phyloP scores from a whole-genome alignment of 2,888 invertebrate genomes.

The Amiota mariae region DNA sequence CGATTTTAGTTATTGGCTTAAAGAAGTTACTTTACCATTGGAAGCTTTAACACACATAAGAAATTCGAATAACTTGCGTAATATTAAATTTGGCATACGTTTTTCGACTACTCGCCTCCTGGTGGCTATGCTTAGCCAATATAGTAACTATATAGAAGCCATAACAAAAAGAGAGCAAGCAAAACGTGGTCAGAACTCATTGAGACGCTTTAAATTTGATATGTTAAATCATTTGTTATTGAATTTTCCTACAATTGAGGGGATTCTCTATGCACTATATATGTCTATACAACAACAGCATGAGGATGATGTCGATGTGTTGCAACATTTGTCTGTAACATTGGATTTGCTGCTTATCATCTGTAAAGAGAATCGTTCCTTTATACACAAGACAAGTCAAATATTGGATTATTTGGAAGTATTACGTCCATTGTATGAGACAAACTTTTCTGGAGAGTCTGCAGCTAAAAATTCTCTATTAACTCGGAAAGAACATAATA shows the following conservation, averaged over 20 bases:
- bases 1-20: constrained; percentile 69
- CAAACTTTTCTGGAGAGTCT: constrained; percentile 52
- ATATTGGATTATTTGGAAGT: constrained; percentile 71
- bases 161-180: constrained; percentile 65
- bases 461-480: constrained; percentile 1
- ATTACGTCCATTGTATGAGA: constrained; percentile 68
- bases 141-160: constrained; percentile 69
- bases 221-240: constrained; percentile 71
- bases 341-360: constrained; percentile 70
- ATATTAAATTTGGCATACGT: constrained; percentile 60
- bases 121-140: constrained; percentile 73
- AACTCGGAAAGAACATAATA: constrained; percentile 19
- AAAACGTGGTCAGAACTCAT: constrained; percentile 60
- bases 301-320: constrained; percentile 57
- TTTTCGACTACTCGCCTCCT: constrained; percentile 70
- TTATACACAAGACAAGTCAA: constrained; percentile 69
- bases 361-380: constrained; percentile 69
- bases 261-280: constrained; percentile 66
- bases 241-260: constrained; percentile 70
- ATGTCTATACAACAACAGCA: constrained; percentile 52
- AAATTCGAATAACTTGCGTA: constrained; percentile 48
- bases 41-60: constrained; percentile 65
- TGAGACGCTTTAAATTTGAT: constrained; percentile 72
- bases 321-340: constrained; percentile 68
- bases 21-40: constrained; percentile 67